Conservation (phyloP, 64 coral and sea anemone species). For the Catalaphyllia jardinei region DNA sequence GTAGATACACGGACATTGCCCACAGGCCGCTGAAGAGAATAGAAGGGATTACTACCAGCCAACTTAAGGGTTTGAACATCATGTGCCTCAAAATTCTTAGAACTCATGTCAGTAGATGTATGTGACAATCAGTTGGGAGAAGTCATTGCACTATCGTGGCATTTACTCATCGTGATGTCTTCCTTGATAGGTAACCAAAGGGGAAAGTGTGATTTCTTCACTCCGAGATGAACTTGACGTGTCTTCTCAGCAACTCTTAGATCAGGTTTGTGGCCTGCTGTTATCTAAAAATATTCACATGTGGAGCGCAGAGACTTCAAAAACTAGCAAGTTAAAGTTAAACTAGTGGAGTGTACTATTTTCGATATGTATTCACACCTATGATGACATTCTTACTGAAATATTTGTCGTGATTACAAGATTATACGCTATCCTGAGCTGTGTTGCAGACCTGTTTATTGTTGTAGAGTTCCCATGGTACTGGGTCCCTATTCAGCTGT, state of each 20-base stretch:
- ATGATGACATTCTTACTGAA: neutral
- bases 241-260: constrained; percentile 1
- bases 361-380: neutral
- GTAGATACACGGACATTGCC: no score
- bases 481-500: no score
- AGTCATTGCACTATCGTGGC: no score
- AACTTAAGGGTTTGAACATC: no score
- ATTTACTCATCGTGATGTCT: neutral
- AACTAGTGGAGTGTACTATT: neutral
- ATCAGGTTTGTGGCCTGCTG: constrained; percentile 9
- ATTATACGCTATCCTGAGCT: constrained; percentile 53
- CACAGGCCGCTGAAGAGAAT: no score
- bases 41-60: no score
- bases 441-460: neutral
- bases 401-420: constrained; percentile 24
- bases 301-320: no score
- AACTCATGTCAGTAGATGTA: no score
- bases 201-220: constrained; percentile 21
- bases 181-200: constrained; percentile 4
- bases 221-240: constrained; percentile 28
- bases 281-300: neutral
- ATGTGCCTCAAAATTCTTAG: no score
- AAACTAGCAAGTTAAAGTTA: no score
- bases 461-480: neutral
- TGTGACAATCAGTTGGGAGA: no score